These are phyloP conservation scores for Gnathonemus longibarbis DNA, from an alignment of 2,113 vertebrate genomes.

Conservation along the genomic window DNA sequence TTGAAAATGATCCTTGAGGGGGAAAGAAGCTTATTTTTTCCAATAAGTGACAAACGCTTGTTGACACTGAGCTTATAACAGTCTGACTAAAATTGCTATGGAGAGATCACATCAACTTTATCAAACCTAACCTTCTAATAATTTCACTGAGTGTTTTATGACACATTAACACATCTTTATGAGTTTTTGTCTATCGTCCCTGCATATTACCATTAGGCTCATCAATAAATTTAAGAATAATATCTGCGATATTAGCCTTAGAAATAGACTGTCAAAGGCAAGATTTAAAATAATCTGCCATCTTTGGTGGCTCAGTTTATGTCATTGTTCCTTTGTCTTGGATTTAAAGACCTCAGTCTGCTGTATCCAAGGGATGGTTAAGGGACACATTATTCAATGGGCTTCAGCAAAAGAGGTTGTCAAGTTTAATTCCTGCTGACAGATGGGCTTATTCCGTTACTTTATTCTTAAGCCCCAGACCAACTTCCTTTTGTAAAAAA, in stretches of 20 bases:
- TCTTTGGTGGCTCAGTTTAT: neutral
- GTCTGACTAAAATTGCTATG: neutral
- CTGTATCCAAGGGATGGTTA: neutral
- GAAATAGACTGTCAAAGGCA: neutral
- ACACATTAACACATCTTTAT: neutral
- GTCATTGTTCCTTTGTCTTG: neutral
- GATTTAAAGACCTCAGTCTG: neutral
- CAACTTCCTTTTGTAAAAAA: neutral
- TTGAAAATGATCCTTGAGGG: neutral
- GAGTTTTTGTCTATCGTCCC: neutral
- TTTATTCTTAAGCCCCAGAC: neutral
- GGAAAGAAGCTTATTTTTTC: neutral
- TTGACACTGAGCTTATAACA: neutral
- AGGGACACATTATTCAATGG: neutral
- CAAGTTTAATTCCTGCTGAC: neutral
- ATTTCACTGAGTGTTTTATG: neutral
- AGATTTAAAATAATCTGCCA: conserved; percentile 7
- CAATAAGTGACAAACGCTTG: neutral
- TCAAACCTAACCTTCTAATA: neutral
- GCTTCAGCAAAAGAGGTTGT: neutral
- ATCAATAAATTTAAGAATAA: conserved; percentile 11
- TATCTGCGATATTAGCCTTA: neutral
- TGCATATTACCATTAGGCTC: neutral
- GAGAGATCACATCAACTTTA: neutral
- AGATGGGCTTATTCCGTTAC: neutral